Conservation (phyloP, 2,113 vertebrate species). For the Odobenus rosmarus region DNA sequence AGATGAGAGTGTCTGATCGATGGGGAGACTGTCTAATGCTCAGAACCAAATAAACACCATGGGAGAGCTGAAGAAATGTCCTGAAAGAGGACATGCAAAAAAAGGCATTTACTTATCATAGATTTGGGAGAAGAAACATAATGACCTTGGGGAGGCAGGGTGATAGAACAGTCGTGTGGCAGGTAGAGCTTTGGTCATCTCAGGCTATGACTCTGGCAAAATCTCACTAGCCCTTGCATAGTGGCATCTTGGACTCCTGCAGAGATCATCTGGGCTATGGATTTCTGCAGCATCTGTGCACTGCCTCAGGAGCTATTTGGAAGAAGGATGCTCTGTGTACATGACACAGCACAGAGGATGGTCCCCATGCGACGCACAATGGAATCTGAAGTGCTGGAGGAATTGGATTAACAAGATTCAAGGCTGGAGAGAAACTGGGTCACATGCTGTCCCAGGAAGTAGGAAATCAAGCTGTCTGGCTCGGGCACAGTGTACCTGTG, state of each 20-base stretch:
- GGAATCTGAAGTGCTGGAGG: slow-evolving; percentile 3
- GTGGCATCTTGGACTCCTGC: background rate
- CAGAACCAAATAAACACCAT: background rate
- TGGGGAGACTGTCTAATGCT: background rate
- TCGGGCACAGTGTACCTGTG: background rate
- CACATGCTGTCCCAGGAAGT: background rate
- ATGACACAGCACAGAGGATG: slow-evolving; percentile 30
- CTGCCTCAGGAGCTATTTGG: slow-evolving; percentile 41
- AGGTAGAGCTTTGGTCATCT: background rate
- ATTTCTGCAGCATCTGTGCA: background rate
- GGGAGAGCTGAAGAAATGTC: background rate
- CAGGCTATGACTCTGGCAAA: background rate
- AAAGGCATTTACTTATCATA: background rate
- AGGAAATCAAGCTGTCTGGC: background rate
- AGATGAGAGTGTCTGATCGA: background rate
- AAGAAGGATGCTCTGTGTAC: slow-evolving; percentile 45
- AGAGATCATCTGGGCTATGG: background rate
- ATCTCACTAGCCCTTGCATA: background rate
- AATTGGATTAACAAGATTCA: slow-evolving; percentile 61
- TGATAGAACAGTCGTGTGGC: background rate
- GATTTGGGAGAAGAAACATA: background rate
- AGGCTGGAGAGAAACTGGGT: slow-evolving; percentile 57
- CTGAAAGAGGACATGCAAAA: background rate
- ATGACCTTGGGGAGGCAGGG: background rate
- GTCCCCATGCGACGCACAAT: background rate